phyloP scores from a whole-genome alignment of 2,113 vertebrate genomes.

The Danionella cerebrum region DNA sequence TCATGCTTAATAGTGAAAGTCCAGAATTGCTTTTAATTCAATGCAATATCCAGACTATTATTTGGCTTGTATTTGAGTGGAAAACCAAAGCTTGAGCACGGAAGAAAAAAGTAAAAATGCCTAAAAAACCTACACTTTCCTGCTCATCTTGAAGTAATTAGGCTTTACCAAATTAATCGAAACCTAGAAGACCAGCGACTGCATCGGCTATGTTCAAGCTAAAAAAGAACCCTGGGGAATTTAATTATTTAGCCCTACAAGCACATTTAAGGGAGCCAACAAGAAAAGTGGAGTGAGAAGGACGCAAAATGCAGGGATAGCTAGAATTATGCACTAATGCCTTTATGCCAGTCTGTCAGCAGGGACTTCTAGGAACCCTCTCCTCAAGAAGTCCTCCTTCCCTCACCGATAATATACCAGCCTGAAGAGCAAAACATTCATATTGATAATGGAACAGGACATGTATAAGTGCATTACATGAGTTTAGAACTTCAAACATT shows the following conservation, averaged over 20 bases:
- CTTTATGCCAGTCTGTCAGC: neutral
- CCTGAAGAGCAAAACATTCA: too few relatives aligned
- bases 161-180: neutral
- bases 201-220: neutral
- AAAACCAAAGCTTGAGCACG: neutral
- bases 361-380: neutral
- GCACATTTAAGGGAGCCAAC: constrained; percentile 26
- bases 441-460: too few relatives aligned
- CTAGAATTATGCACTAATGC: neutral
- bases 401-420: neutral
- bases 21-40: too few relatives aligned
- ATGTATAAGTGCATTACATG: too few relatives aligned
- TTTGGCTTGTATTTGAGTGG: too few relatives aligned
- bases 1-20: too few relatives aligned
- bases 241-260: constrained; percentile 1
- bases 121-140: neutral
- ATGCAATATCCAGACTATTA: too few relatives aligned
- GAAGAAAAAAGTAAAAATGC: neutral
- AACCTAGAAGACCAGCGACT: neutral
- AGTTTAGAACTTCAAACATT: too few relatives aligned
- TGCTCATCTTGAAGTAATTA: neutral
- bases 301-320: neutral
- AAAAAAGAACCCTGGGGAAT: neutral
- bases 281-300: constrained; percentile 14
- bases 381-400: neutral